phyloP scores from a whole-genome alignment of 1,140 invertebrate species.

The Nasonia vitripennis region DNA sequence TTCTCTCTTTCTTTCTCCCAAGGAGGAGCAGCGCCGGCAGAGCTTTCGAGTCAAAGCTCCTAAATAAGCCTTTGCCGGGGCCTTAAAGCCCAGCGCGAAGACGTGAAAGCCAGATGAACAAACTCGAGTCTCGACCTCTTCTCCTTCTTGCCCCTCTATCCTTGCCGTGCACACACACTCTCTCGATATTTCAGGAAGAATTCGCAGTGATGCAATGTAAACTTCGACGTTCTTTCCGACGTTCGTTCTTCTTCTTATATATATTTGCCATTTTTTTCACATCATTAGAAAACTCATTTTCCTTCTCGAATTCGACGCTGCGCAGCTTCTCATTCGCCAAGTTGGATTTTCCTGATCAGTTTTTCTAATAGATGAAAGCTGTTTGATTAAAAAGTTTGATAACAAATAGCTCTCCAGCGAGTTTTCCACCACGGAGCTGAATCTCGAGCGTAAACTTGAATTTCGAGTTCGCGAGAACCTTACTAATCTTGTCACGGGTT shows the following conservation, averaged over 20 bases:
- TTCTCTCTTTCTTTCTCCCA: neutral
- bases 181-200: neutral
- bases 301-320: no score
- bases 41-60: slow-evolving; percentile 51
- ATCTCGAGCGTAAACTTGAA: no score
- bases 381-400: no score
- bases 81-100: slow-evolving; percentile 39
- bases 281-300: no score
- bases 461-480: no score
- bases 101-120: slow-evolving; percentile 39
- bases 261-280: no score
- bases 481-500: no score
- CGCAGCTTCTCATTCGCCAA: no score
- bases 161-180: neutral
- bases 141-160: neutral
- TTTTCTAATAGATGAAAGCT: no score
- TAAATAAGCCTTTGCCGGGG: slow-evolving; percentile 53
- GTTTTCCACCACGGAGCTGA: no score
- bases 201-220: neutral
- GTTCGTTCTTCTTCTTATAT: neutral
- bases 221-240: neutral
- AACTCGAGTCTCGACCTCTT: slow-evolving; percentile 13
- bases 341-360: no score
- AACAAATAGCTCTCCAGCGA: no score
- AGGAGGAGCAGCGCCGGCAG: slow-evolving; percentile 37